Percentiles rank a stretch among this genome's conserved stretches.
phyloP scores from a whole-genome alignment of 2,888 invertebrate genomes.

The Folsomia candida region DNA sequence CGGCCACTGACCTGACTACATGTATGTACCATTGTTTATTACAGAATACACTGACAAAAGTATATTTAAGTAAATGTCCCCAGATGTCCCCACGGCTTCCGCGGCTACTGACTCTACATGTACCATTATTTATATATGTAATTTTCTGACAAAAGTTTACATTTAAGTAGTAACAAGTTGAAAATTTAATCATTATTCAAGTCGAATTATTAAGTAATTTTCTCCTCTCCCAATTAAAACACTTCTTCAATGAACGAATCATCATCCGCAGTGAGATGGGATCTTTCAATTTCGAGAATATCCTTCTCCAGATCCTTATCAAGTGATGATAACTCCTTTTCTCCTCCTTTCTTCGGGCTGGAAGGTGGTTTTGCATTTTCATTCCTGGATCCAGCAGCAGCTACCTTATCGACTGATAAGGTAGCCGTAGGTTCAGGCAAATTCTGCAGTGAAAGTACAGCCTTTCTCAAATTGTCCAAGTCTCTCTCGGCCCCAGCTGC shows the following conservation, averaged over 20 bases:
- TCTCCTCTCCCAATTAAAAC: constrained; percentile 18
- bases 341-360: background rate
- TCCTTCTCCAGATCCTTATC: background rate
- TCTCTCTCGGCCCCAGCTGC: constrained; percentile 45
- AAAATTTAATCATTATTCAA: constrained; percentile 14
- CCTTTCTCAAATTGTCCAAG: constrained; percentile 25
- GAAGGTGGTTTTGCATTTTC: background rate
- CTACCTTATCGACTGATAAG: background rate
- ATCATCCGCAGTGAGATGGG: constrained; percentile 28
- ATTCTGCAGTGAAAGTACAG: constrained; percentile 28
- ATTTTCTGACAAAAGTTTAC: too few relatives aligned
- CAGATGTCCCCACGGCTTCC: too few relatives aligned
- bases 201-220: too few relatives aligned
- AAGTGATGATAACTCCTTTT: background rate
- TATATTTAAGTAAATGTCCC: too few relatives aligned
- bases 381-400: background rate
- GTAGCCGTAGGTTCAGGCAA: background rate
- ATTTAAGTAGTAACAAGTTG: too few relatives aligned
- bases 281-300: constrained; percentile 4
- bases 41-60: too few relatives aligned
- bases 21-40: too few relatives aligned
- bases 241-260: constrained; percentile 42
- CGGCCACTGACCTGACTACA: too few relatives aligned
- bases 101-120: too few relatives aligned
- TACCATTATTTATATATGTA: too few relatives aligned